Evolutionary conservation across 35 echinoderm and acorn worm genomes (phyloP), one percentile per base, ranked within the genome.

Genomic region (Diadema setosum): DNA sequence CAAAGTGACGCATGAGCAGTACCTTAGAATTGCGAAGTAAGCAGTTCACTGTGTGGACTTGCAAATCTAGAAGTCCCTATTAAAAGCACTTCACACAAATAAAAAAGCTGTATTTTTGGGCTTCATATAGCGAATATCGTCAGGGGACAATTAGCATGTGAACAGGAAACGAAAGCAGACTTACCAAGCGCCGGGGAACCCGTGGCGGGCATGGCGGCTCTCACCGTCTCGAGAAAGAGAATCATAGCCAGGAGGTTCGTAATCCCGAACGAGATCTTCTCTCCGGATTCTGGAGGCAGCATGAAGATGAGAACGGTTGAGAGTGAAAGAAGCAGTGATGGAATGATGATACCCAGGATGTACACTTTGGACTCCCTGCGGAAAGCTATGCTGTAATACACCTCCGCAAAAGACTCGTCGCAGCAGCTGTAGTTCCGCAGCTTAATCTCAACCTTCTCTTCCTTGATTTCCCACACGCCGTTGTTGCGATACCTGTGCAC

Each of bases 181-280:
- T 90, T 42, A 94, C 92, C 80, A n/a, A 94, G 58, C 12, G 90
- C 80, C 2, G 92, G 92, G 21, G 87, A 67, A 25, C 83, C 88
- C 30, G 92, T 83, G 0, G 92, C 87, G 26, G 92, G 92, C 43
- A 94, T 39, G 21, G 87, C 60, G 20, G 74, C 27, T 15, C 87
- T 60, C 9, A 94, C 80, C 5, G 89, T 55, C 48, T 94, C 87
- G 56, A 90, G 92, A 41, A 94, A 94, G 14, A 94, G 58, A 2
- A 94, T 82, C 81, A 94, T 25, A 4, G 92, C 76, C 23, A 94
- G 55, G 16, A 94, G 81, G 39, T 94, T 94, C 8, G 92, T 90
- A 42, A 94, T 86, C 35, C 83, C 87, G 39, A 94, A 81, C 11
- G 87, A 90, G 29, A 94, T 42, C 83, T 94, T 94, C 48, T 90